A percentile compares a stretch with the other conserved stretches of the same genome.
These are phyloP conservation scores for Cantharis lateralis DNA, from an alignment of 2,888 invertebrate species.

Conservation along the genomic window DNA sequence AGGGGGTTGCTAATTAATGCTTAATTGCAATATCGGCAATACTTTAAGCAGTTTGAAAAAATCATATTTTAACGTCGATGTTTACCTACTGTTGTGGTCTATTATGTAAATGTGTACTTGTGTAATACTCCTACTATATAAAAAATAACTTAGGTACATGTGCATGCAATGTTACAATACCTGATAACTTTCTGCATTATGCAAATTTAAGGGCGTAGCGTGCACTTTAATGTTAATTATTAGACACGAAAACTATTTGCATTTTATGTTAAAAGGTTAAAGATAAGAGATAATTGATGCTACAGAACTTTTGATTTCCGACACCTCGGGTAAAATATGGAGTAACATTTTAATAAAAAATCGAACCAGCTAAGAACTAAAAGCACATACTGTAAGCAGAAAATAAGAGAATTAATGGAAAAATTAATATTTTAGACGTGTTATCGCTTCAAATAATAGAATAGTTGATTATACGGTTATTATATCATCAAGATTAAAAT, in stretches of 20 bases:
- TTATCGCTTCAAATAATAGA: background rate
- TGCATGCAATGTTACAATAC: conserved; percentile 18
- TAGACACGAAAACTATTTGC: conserved; percentile 25
- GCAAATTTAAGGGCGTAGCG: conserved; percentile 21
- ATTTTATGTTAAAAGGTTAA: conserved; percentile 14
- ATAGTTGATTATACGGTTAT: background rate
- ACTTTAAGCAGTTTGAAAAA: background rate
- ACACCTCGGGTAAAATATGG: conserved; percentile 2
- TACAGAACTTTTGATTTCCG: conserved; percentile 22
- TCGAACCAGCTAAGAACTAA: background rate
- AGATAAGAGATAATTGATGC: conserved; percentile 20
- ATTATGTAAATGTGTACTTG: background rate
- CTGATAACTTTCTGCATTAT: conserved; percentile 15
- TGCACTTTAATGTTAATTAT: conserved; percentile 26
- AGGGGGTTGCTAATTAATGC: background rate
- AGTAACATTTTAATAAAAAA: background rate
- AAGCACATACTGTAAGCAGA: background rate
- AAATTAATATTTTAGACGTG: background rate
- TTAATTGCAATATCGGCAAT: background rate
- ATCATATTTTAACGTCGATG: too few relatives aligned
- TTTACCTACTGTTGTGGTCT: too few relatives aligned
- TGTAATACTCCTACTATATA: background rate
- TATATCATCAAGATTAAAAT: background rate
- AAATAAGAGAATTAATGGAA: too few relatives aligned
- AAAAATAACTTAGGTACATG: background rate